Evolutionary conservation across 2,113 vertebrate species (phyloP), one percentile per base, ranked within the genome.

Genomic region (Hemiprocne comata): DNA sequence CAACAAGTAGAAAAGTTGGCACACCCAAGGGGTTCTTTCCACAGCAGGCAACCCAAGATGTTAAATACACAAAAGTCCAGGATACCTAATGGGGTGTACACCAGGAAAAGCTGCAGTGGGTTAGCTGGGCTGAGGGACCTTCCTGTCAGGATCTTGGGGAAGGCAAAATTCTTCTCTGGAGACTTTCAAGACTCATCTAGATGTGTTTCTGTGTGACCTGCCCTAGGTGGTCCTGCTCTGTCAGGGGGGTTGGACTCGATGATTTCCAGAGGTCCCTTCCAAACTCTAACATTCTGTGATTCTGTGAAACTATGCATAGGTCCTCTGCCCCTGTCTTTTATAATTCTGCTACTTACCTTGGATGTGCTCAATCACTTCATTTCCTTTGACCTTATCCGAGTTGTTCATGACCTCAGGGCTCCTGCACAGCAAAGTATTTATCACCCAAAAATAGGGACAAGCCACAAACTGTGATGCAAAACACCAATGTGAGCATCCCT

Each of bases 401-500:
- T 15, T 36, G 28, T 26, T 74, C 12, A 7, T 36, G 29, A 65
- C 40, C 61, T 51, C 78, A 44, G 28, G 34, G 48, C 34, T 87
- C 21, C 57, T 38, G 48, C 12, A n/a, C 44, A 75, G 70, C 48
- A 61, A 54, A 21, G 25, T 76, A 66, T 58, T 85, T 77, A 28
- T 82, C 62, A 75, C 4, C 8, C 31, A 85, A 91, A 94, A 38
- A 34, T 21, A 65, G 6, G 36, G 11, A 13, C 44, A 79, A 76
- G 34, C 25, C 11, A 3, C n/a, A 75, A 55, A 33, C 9, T 23
- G 38, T 34, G 58, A 51, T 7, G 7, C 15, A 50, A 61, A 91
- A 70, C 31, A 53, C 21, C 6, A 3, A 0, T 23, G 24, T 0
- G 2, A 82, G 13, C 19, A 88, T 40, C n/a, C 11, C n/a, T 0